These are phyloP conservation scores for Melolontha melolontha DNA, from an alignment of 2,888 invertebrate species.

Conservation along the genomic window DNA sequence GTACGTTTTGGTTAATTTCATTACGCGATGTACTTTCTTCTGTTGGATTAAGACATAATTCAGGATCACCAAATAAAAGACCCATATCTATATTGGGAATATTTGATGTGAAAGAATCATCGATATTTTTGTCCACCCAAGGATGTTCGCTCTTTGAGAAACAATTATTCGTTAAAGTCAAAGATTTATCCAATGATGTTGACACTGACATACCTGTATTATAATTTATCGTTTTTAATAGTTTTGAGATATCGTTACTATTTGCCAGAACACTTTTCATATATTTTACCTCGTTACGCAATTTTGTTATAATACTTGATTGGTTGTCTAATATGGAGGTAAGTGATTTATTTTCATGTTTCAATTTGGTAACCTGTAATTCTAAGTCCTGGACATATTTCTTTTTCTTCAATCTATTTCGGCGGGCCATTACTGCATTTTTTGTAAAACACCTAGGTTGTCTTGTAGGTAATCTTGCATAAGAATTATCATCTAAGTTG, in stretches of 20 bases:
- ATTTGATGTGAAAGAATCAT: conserved; percentile 24
- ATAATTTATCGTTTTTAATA: conserved; percentile 66
- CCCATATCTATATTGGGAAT: conserved; percentile 32
- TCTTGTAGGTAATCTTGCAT: conserved; percentile 48
- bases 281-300: conserved; percentile 69
- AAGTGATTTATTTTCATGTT: conserved; percentile 66
- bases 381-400: conserved; percentile 71
- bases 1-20: neutral
- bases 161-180: conserved; percentile 48
- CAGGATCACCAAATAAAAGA: conserved; percentile 26
- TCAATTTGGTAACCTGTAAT: conserved; percentile 64
- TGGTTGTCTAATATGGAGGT: conserved; percentile 67
- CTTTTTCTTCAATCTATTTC: conserved; percentile 74
- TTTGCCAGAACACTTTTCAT: conserved; percentile 70
- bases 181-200: conserved; percentile 58
- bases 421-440: conserved; percentile 74
- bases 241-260: conserved; percentile 66
- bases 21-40: neutral
- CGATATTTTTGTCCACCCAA: conserved; percentile 47
- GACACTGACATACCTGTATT: conserved; percentile 62
- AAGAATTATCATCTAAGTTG: neutral
- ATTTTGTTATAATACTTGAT: conserved; percentile 64
- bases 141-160: conserved; percentile 48
- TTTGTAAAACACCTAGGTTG: conserved; percentile 66
- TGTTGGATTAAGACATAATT: conserved; percentile 14